Base-by-base conservation (phyloP, 2,113 vertebrate genomes). In the Hydrolagus affinis region DNA sequence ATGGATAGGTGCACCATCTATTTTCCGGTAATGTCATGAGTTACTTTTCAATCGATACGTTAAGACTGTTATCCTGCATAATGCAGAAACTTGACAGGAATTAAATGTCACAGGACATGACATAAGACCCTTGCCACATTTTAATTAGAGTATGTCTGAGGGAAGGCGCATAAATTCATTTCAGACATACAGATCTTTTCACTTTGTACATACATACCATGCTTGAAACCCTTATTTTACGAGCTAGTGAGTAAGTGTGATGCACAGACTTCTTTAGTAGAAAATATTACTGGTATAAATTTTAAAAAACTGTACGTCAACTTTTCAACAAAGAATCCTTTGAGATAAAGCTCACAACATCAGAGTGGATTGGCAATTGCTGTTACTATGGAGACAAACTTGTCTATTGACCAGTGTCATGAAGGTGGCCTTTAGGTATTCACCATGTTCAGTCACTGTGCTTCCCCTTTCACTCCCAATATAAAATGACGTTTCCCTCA, bases 201-300 rank as follows among this genome's bases (percentile, higher is more conserved):
- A 32, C 28, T 83, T 83, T 66, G 62, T 32, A 32, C 60, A 83
- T 14, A 78, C n/a, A 12, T 32, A 28, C 78, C 21, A 17, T 32
- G 17, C 56, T 83, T 30, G 78, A 11, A 68, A 66, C 15, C 25
- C 77, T 64, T 28, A 68, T 83, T 83, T 75, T 83, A 83, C 66
- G 28, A 68, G 59, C 60, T 66, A 30, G 62, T 11, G 62, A 17
- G 12, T 66, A 32, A 19, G 25, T 30, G 15, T 83, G 62, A 83
- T 83, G 78, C 32, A 19, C 32, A 64, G 59, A 66, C 25, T 28
- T 66, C 60, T 21, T 83, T 30, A 11, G 25, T 15, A 66, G 78
- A 83, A 83, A 83, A 83, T 83, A 83, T 66, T 83, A 83, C 78
- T 83, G 78, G 78, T 66, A 83, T 83, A 14, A 83, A 83, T 83